A percentile compares a stretch with the other conserved stretches of the same genome.
These are phyloP conservation scores for Meloe dianella DNA, from an alignment of 2,888 invertebrate species.

Conservation along the genomic window DNA sequence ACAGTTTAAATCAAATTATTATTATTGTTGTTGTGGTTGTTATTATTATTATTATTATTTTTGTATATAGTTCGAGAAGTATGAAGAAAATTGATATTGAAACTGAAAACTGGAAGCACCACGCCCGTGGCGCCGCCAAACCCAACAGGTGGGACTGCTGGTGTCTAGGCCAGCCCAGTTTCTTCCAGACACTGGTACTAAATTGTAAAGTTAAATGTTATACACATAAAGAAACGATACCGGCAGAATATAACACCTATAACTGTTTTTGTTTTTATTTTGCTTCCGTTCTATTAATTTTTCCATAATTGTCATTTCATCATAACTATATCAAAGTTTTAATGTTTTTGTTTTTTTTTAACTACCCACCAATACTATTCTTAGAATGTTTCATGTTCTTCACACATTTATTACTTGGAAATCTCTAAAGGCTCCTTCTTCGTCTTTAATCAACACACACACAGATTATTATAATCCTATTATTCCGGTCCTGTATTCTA, in stretches of 20 bases:
- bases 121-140: slow-evolving; percentile 57
- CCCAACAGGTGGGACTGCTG: slow-evolving; percentile 55
- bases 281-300: slow-evolving; percentile 1
- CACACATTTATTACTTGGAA: background rate
- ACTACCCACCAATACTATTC: background rate
- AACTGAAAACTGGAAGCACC: slow-evolving; percentile 36
- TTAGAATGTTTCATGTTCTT: too few relatives aligned
- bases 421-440: background rate
- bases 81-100: slow-evolving; percentile 4
- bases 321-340: background rate
- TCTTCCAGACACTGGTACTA: background rate
- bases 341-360: background rate
- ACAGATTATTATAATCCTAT: too few relatives aligned
- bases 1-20: background rate
- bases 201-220: slow-evolving; percentile 21
- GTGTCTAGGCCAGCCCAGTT: slow-evolving; percentile 32
- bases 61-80: background rate
- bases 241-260: background rate
- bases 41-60: background rate
- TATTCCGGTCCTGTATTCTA: too few relatives aligned
- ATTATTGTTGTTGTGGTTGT: too few relatives aligned
- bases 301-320: background rate
- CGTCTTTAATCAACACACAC: background rate
- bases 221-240: background rate
- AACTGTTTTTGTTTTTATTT: background rate